phyloP scores from a whole-genome alignment of 2,797 vertebrate genomes.

The Mycteria americana region DNA sequence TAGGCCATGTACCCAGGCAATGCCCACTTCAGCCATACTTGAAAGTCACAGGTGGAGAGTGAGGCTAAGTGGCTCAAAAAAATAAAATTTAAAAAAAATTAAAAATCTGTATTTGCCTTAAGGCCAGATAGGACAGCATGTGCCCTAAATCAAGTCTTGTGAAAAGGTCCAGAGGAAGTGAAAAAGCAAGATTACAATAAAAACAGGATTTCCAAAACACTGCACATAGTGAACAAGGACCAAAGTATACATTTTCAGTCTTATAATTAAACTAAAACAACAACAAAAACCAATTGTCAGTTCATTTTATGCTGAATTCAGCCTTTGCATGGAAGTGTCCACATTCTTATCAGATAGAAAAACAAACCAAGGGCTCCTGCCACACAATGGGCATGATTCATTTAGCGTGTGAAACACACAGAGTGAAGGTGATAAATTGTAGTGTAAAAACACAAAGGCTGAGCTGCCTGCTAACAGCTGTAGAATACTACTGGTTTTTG shows the following conservation, averaged over 20 bases:
- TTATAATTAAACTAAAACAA: background rate
- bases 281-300: background rate
- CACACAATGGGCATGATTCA: background rate
- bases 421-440: background rate
- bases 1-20: background rate
- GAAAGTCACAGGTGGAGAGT: background rate
- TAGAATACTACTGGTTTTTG: background rate
- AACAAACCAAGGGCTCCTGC: background rate
- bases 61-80: background rate
- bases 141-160: background rate
- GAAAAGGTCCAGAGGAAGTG: background rate
- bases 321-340: background rate
- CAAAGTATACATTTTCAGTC: background rate
- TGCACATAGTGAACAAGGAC: background rate
- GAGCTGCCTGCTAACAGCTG: background rate
- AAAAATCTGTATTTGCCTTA: background rate
- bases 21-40: background rate
- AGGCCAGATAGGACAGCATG: background rate
- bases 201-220: slow-evolving; percentile 11
- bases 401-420: background rate
- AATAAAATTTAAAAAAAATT: background rate
- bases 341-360: background rate
- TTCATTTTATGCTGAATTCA: background rate
- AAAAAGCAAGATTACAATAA: slow-evolving; percentile 8
- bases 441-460: background rate